Percentiles rank a stretch among this genome's conserved stretches.
phyloP scores from a whole-genome alignment of 2,113 vertebrate species.

The Rhinolophus sinicus region DNA sequence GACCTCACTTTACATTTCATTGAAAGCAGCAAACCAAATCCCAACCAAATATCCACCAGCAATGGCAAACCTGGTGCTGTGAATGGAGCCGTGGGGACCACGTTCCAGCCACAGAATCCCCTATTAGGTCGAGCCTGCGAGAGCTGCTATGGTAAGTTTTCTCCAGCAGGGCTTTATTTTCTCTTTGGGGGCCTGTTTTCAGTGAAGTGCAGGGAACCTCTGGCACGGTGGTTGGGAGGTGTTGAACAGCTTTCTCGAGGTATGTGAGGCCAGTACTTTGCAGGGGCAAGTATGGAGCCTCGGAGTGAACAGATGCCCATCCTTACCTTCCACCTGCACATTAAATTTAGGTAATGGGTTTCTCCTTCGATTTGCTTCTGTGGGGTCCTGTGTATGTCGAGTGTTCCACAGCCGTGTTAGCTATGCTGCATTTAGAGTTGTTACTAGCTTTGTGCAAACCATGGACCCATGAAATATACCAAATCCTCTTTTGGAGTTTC shows the following conservation, averaged over 20 bases:
- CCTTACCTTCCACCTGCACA: neutral
- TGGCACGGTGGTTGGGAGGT: neutral
- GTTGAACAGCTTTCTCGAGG: neutral
- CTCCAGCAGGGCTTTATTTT: neutral
- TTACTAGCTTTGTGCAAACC: neutral
- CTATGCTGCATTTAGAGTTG: neutral
- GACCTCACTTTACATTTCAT: conserved; percentile 62
- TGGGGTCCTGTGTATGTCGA: neutral
- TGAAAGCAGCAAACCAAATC: conserved; percentile 98
- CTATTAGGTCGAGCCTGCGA: conserved; percentile 95
- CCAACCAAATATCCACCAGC: conserved; percentile 96
- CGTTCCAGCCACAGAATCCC: conserved; percentile 87
- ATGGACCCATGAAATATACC: neutral
- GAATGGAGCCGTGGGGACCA: conserved; percentile 92
- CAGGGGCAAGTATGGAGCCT: neutral
- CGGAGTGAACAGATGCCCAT: neutral
- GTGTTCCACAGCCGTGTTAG: neutral
- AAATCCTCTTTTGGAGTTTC: neutral
- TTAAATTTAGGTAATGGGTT: neutral
- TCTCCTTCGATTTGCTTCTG: neutral
- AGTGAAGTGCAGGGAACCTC: neutral
- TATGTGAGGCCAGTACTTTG: rapidly evolving
- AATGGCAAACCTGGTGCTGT: conserved; percentile 94
- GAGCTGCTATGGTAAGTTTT: conserved; percentile 95
- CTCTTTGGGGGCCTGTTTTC: too few relatives aligned